These are phyloP conservation scores for Zeugodacus cucurbitae DNA, from an alignment of 1,140 invertebrate species.

Conservation along the genomic window DNA sequence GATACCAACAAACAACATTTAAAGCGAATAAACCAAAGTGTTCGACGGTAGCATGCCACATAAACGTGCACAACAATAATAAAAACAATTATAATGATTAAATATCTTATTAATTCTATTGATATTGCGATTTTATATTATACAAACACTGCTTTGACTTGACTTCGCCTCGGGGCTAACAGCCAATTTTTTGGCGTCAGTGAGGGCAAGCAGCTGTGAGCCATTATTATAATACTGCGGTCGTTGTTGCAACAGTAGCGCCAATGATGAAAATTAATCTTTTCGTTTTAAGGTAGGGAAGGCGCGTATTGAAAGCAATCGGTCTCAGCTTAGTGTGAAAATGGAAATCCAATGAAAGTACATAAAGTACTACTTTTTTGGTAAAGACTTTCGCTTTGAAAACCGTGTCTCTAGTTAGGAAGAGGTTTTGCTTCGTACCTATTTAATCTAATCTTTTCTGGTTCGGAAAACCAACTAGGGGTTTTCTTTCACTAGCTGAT, in stretches of 20 bases:
- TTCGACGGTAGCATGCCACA: not conserved
- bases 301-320: not conserved
- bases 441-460: no score
- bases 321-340: no score
- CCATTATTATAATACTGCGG: not conserved
- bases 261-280: not conserved
- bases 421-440: no score
- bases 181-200: not conserved
- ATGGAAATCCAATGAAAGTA: no score
- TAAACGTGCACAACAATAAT: not conserved
- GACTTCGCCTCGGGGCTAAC: no score
- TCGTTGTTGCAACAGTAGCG: not conserved
- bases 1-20: not conserved
- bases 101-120: slow-evolving; percentile 27
- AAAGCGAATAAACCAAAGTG: not conserved
- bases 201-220: not conserved
- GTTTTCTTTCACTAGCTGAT: no score
- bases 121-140: not conserved
- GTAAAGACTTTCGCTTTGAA: no score
- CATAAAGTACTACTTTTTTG: no score
- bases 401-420: no score
- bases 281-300: not conserved
- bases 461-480: no score
- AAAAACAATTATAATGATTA: not conserved
- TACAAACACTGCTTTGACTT: no score